Evolutionary conservation across 2,113 vertebrate species (phyloP).

Genomic region (Tapirus terrestris): DNA sequence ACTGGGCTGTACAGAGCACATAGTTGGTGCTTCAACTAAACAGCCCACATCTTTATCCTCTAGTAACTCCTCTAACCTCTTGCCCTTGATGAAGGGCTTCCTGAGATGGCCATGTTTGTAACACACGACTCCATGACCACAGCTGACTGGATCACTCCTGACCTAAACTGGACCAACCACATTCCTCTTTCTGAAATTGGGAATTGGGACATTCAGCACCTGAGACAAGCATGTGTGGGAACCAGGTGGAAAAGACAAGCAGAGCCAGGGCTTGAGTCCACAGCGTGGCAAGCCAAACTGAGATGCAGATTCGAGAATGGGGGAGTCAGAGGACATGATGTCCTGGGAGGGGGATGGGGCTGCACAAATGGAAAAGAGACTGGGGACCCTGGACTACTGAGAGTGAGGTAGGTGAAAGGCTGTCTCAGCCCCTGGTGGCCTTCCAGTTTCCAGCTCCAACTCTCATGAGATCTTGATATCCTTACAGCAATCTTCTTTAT

Average conservation of each 20-base stretch:
- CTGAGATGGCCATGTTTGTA: not conserved
- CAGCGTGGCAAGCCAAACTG: not conserved
- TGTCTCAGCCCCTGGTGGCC: not conserved
- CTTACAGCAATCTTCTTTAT: not conserved
- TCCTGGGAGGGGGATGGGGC: not conserved
- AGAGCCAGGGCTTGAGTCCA: not conserved
- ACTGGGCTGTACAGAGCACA: not conserved
- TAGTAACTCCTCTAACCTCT: not conserved
- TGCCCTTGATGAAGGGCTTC: not conserved
- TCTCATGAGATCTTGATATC: not conserved
- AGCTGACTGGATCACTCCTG: not conserved
- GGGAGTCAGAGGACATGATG: not conserved
- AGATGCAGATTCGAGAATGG: not conserved
- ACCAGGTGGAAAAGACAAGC: not conserved
- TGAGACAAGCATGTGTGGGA: not conserved
- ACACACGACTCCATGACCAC: not conserved
- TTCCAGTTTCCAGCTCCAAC: not conserved
- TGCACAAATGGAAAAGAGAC: not conserved
- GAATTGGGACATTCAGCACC: not conserved
- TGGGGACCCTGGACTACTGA: accelerated
- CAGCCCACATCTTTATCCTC: not conserved
- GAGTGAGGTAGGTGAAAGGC: accelerated
- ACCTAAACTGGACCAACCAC: not conserved
- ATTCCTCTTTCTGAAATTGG: not conserved
- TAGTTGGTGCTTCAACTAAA: not conserved